These are phyloP conservation scores for Colinus virginianus DNA, from an alignment of 2,113 vertebrate species.

Conservation along the genomic window DNA sequence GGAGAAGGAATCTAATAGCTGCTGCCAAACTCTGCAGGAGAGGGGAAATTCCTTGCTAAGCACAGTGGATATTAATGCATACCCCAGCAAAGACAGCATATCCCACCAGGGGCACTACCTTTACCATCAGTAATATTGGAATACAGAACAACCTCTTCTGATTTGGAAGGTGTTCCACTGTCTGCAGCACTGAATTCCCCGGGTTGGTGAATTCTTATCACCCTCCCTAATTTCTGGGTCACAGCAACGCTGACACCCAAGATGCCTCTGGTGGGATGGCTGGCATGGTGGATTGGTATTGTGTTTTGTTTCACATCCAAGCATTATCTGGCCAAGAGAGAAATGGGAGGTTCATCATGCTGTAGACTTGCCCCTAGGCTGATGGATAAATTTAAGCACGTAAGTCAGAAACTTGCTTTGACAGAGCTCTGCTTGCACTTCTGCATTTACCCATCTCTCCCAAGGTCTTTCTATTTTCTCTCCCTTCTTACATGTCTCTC, in stretches of 20 bases:
- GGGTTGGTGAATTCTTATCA: background rate
- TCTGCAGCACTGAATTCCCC: background rate
- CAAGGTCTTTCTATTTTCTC: background rate
- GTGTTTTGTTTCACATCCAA: background rate
- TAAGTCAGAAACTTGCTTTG: background rate
- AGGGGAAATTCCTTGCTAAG: constrained; percentile 6
- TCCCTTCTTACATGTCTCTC: background rate
- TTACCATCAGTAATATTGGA: background rate
- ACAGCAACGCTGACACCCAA: background rate
- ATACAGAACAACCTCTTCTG: background rate
- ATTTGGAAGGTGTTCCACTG: constrained; percentile 2
- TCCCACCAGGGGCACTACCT: background rate
- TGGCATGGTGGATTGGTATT: background rate
- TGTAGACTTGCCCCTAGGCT: background rate
- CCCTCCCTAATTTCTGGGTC: background rate
- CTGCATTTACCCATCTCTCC: background rate
- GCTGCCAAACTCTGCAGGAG: constrained; percentile 6
- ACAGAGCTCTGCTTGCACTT: background rate
- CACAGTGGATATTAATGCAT: background rate
- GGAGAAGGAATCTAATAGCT: constrained; percentile 1
- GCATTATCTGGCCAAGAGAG: background rate
- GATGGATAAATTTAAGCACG: background rate
- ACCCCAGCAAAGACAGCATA: background rate
- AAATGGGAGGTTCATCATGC: background rate
- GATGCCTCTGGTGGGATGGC: background rate